These are phyloP conservation scores for Oedothorax gibbosus DNA, from an alignment of 1,140 invertebrate genomes.

Conservation along the genomic window DNA sequence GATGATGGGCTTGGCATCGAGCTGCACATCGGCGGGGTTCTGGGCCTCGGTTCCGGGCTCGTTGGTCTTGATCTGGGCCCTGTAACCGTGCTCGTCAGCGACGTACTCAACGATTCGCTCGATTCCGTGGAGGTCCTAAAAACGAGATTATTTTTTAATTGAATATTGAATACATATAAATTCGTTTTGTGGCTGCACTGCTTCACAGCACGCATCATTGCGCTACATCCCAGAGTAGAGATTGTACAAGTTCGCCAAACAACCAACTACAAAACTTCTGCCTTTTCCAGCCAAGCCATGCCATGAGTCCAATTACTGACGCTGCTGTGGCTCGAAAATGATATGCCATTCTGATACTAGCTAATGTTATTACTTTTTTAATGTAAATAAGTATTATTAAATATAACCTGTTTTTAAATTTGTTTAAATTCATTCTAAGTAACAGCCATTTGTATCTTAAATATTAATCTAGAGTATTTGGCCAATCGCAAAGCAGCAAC, in stretches of 20 bases:
- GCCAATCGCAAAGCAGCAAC: no score
- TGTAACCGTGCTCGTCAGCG: conserved; percentile 62
- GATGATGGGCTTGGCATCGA: conserved; percentile 49
- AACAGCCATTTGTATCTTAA: no score
- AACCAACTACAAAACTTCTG: background rate
- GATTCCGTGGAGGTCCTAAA: conserved; percentile 52
- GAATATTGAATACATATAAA: background rate
- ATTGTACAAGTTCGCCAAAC: background rate
- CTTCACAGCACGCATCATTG: background rate
- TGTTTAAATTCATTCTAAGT: no score
- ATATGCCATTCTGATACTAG: no score
- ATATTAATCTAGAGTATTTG: no score
- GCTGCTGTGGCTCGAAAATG: no score
- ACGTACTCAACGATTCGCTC: conserved; percentile 62
- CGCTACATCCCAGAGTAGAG: background rate
- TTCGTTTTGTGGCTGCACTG: background rate
- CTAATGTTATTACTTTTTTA: no score
- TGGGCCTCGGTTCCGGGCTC: conserved; percentile 62
- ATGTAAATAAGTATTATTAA: no score
- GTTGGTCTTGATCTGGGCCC: conserved; percentile 61
- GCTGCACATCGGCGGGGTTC: conserved; percentile 46
- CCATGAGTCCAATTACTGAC: no score
- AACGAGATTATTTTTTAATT: background rate
- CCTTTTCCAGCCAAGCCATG: background rate
- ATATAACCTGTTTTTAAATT: no score